Evolutionary conservation across 2,888 invertebrate genomes (phyloP), one percentile per base, ranked within the genome.

Genomic region (Luperina testacea): DNA sequence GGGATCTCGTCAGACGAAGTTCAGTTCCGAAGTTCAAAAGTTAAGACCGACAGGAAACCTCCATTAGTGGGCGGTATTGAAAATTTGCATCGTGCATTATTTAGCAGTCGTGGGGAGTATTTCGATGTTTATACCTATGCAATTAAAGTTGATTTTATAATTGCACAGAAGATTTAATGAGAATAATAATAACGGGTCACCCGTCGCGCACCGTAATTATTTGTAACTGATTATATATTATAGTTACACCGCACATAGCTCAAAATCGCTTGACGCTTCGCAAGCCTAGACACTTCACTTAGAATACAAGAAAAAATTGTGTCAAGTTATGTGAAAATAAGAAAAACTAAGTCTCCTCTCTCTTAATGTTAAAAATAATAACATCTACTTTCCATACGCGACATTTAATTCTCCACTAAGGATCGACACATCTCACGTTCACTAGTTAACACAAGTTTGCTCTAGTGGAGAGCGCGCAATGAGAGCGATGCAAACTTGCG

Each of bases 401-500:
- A 24, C 32, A 45, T 45, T 59, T 45, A 80, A 53, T 53, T 13
- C 17, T 72, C 7, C 0, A 53, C 38, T 48, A 82, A 80, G 59
- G 38, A 68, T 72, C 48, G 32, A 48, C 71, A 76, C 45, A 83
- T 48, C 64, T 74, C 72, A 45, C 69, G 80, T 80, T 77, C 78
- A 84, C 63, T 78, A 81, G 82, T 86, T 80, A 83, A 76, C 76
- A 88, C 75, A 86, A 88, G 86, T 86, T 78, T 78, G 27, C 61
- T 64, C 57, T 51, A 53, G n/a, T 77, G 68, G 51, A 88, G 84
- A 65, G 82, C 17, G 70, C 63, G 65, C 70, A 78, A 61, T 69
- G 72, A 84, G 77, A 76, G 80, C 75, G 68, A 78, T 84, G 88
- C 80, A 89, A 87, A 87, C 82, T 88, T 81, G 77, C 59, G 65